Base-by-base conservation (phyloP, 2,888 invertebrate species). In the Hydroisotoma schaefferi region DNA sequence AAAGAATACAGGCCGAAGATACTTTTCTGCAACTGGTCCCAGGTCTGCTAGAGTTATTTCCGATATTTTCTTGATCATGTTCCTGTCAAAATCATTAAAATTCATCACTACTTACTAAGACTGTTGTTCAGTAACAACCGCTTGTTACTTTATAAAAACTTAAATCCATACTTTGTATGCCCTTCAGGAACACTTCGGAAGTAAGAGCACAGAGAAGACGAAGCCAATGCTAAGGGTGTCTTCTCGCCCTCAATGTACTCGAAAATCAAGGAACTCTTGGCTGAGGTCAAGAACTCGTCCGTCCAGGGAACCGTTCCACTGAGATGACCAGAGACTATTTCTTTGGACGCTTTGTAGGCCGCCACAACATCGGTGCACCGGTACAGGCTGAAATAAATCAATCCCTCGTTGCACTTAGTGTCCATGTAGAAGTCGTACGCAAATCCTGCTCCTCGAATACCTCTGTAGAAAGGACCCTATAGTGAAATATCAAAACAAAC, bases 381-480 rank as follows among this genome's bases (percentile, higher is more conserved):
- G 74, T 85, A 85, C 49, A 94, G 82, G 0, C 84, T 80, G 73
- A 94, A 82, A 72, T 85, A 84, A 40, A 92, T 76, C 25, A 87
- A 78, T 2, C 87, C 88, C 77, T 88, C 86, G 75, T 85, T 81
- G 3, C 81, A 82, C 67, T 82, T 80, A 26, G 84, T 56, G 55
- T 80, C 78, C 73, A 88, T 83, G 71, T 81, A 81, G 78, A 88
- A 92, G 55, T 85, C 82, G 78, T 94, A 94, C 0, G 93, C 85
- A 55, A 90, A 82, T 0, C 94, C 94, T 74, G 86, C 84, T 38
- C 94, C 94, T 70, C 94, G 83, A 67, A 94, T 87, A 76, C 87
- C 83, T 54, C 85, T 84, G 90, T 90, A 93, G 85, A 93, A 85
- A 26, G 92, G 91, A 53, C 93, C 92, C 86, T 88, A 76, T n/a